phyloP scores from a whole-genome alignment of 2,113 vertebrate genomes.

The Chlorodrepanis virens region DNA sequence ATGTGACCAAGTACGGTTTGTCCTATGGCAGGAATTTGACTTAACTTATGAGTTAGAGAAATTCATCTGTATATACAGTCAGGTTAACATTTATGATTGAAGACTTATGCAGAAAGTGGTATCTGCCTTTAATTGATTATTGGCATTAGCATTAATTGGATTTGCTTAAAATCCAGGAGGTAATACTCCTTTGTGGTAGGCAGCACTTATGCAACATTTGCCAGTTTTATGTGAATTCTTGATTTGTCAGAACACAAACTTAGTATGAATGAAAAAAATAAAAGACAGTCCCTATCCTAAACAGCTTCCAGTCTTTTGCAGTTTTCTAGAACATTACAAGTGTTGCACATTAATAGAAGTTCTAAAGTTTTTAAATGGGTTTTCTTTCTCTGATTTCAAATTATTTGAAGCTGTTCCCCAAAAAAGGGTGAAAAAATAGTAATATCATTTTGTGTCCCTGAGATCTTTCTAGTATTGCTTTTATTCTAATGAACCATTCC shows the following conservation, averaged over 20 bases:
- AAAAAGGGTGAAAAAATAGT: not conserved
- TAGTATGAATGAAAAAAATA: not conserved
- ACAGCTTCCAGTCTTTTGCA: not conserved
- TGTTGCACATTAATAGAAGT: not conserved
- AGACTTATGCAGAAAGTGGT: not conserved
- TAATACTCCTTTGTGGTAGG: not conserved
- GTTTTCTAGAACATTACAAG: not conserved
- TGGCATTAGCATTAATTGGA: not conserved
- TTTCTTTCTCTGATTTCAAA: not conserved
- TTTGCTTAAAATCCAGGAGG: not conserved
- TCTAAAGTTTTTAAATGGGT: not conserved
- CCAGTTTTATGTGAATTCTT: not conserved
- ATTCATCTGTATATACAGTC: not conserved
- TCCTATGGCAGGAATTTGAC: not conserved
- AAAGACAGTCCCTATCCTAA: not conserved
- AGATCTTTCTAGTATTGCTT: not conserved
- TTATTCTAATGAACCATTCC: not conserved
- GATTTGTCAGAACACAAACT: not conserved
- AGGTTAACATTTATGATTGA: not conserved
- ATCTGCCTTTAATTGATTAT: not conserved
- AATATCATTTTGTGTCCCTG: not conserved
- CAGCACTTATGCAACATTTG: not conserved
- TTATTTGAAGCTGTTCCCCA: not conserved
- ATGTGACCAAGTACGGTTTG: not conserved
- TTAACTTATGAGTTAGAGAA: not conserved